A percentile compares a stretch with the other conserved stretches of the same genome.
These are phyloP conservation scores for Lamproptera curius DNA, from an alignment of 2,888 invertebrate species.

Conservation along the genomic window DNA sequence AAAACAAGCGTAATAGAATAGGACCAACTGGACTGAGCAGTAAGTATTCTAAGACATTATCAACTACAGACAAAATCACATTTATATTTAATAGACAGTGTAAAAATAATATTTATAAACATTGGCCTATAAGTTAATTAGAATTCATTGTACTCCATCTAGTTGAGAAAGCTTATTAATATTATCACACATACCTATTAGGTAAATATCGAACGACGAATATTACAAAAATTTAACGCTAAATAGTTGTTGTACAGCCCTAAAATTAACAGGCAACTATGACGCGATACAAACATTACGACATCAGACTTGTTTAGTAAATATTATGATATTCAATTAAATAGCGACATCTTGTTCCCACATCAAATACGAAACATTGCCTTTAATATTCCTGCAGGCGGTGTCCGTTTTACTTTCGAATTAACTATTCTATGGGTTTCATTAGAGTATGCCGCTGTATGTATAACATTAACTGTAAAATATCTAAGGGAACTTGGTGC, in stretches of 20 bases:
- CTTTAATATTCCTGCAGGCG: conserved; percentile 22
- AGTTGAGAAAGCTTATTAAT: conserved; percentile 72
- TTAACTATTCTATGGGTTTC: conserved; percentile 10
- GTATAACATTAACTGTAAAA: conserved; percentile 15
- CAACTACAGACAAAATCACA: conserved; percentile 69
- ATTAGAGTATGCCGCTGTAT: conserved; percentile 10
- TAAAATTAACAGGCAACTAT: conserved; percentile 41
- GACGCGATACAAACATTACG: conserved; percentile 33
- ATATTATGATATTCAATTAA: conserved; percentile 33
- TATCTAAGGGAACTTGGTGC: conserved; percentile 25
- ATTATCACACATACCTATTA: conserved; percentile 75
- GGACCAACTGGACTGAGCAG: conserved; percentile 52
- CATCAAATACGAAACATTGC: conserved; percentile 28
- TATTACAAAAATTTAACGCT: conserved; percentile 65
- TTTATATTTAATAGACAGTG: conserved; percentile 66
- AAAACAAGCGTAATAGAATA: conserved; percentile 27
- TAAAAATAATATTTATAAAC: conserved; percentile 76
- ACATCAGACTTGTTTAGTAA: conserved; percentile 40
- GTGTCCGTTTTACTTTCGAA: conserved; percentile 2
- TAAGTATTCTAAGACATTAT: conserved; percentile 55
- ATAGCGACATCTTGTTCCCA: conserved; percentile 34
- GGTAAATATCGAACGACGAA: conserved; percentile 62
- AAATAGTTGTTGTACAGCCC: conserved; percentile 35
- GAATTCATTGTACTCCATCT: conserved; percentile 72
- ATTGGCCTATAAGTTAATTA: conserved; percentile 69